These are phyloP conservation scores for Chionis minor DNA, from an alignment of 2,113 vertebrate species.

Conservation along the genomic window DNA sequence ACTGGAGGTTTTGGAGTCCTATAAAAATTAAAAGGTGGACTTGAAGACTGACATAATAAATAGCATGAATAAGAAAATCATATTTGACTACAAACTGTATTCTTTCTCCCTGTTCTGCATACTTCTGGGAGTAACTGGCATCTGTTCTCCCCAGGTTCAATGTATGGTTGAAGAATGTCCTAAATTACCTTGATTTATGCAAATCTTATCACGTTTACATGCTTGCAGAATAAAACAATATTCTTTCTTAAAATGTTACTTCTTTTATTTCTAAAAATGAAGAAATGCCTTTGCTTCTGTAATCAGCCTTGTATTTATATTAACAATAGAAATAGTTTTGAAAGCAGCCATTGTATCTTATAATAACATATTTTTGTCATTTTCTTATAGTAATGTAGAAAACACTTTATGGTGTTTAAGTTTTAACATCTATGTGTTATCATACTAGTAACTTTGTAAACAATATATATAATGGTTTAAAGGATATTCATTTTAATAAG, in stretches of 20 bases:
- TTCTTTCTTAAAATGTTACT: background rate
- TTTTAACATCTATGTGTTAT: background rate
- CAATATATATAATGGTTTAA: background rate
- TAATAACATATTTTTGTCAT: background rate
- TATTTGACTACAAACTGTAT: background rate
- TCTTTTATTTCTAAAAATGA: background rate
- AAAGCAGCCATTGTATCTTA: background rate
- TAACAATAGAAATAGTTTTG: background rate
- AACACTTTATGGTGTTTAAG: background rate
- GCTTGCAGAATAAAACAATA: background rate
- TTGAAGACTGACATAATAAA: background rate
- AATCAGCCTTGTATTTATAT: background rate
- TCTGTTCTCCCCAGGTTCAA: background rate
- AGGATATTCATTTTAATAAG: background rate
- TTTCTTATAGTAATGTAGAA: background rate
- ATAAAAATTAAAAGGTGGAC: background rate
- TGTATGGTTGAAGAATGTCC: background rate
- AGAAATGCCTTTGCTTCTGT: background rate
- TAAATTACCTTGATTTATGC: background rate
- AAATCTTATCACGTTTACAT: background rate
- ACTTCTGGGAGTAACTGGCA: background rate
- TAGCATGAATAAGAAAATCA: background rate
- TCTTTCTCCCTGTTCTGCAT: background rate
- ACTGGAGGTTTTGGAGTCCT: background rate
- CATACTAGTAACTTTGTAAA: background rate